Evolutionary conservation across 2,797 vertebrate species (phyloP).

Genomic region (Enteromius treurensis): DNA sequence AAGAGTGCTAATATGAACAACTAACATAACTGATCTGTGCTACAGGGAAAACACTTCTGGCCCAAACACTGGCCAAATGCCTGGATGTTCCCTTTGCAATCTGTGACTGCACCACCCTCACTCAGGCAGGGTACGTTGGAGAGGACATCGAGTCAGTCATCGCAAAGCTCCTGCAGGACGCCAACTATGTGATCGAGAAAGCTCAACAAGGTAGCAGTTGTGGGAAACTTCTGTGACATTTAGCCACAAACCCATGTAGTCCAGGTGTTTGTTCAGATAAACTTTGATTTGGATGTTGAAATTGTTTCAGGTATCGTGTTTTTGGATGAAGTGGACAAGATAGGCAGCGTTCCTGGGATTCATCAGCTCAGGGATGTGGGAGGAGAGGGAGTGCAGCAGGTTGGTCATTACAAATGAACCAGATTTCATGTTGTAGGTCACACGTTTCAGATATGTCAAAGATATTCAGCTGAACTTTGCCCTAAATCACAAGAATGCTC

Average conservation of each 20-base stretch:
- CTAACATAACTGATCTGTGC: background rate
- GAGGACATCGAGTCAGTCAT: slow-evolving; percentile 91
- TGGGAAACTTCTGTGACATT: too few species aligned
- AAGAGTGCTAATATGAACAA: background rate
- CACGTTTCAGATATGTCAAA: background rate
- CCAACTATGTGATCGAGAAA: slow-evolving; percentile 89
- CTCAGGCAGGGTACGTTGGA: slow-evolving; percentile 89
- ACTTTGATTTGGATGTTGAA: background rate
- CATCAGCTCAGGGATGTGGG: slow-evolving; percentile 98
- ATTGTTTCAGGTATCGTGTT: slow-evolving; percentile 91
- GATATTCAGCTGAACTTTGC: slow-evolving; percentile 24
- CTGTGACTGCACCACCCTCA: slow-evolving; percentile 90
- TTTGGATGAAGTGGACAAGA: slow-evolving; percentile 99
- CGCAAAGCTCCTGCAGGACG: slow-evolving; percentile 88
- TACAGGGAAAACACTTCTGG: slow-evolving; percentile 88
- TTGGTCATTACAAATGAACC: slow-evolving; percentile 68
- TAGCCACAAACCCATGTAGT: background rate
- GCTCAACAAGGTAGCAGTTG: slow-evolving; percentile 84
- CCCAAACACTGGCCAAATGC: slow-evolving; percentile 89
- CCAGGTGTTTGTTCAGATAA: background rate
- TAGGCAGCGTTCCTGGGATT: slow-evolving; percentile 98
- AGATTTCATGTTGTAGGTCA: background rate
- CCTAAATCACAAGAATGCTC: background rate
- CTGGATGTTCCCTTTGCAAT: slow-evolving; percentile 90
- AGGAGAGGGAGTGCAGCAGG: slow-evolving; percentile 98